Conservation (phyloP, 2,113 vertebrate genomes). For the Phasianus colchicus region DNA sequence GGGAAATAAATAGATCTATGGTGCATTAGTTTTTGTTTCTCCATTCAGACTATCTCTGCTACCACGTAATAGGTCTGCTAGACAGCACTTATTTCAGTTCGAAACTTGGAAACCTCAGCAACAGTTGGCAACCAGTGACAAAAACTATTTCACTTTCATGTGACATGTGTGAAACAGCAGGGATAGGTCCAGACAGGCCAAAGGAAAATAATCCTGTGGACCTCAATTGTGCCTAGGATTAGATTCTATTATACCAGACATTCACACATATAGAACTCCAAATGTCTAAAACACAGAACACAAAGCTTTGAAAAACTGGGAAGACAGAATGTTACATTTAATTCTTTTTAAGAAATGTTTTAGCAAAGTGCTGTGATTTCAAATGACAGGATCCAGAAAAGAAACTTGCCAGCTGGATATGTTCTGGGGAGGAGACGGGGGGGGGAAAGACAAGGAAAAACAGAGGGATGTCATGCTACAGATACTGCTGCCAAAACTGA, state of each 20-base stretch:
- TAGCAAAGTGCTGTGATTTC: not conserved
- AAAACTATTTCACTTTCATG: not conserved
- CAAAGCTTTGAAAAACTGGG: not conserved
- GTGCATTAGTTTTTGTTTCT: not conserved
- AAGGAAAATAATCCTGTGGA: not conserved
- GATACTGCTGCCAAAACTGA: not conserved
- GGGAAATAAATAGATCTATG: not conserved
- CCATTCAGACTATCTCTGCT: not conserved
- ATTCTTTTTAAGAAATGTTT: not conserved
- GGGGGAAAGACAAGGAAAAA: not conserved
- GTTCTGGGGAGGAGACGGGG: accelerated
- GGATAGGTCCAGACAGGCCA: not conserved
- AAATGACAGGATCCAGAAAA: not conserved
- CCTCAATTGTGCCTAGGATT: not conserved
- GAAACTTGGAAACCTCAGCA: not conserved
- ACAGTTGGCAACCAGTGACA: not conserved
- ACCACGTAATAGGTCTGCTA: not conserved
- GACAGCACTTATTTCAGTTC: not conserved
- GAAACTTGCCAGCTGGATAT: not conserved
- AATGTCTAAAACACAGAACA: not conserved
- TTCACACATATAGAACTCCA: not conserved
- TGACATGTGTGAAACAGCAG: not conserved
- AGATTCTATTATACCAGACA: not conserved
- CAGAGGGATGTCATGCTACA: not conserved
- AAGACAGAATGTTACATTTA: not conserved